Evolutionary conservation across 2,797 vertebrate species (phyloP).

Genomic region (Poecilia gillii): DNA sequence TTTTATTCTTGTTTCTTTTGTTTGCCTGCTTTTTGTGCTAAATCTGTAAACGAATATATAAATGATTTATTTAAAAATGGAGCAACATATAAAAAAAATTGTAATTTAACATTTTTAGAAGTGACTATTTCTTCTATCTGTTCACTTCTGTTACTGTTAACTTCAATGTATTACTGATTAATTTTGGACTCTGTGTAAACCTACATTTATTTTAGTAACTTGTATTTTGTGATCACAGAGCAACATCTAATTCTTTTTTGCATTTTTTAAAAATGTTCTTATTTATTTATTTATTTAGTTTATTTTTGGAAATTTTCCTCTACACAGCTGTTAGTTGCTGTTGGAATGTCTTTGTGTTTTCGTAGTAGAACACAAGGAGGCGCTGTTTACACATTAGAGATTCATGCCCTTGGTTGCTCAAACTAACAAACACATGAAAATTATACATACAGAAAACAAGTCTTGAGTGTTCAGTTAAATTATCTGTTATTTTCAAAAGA

Average conservation of each 20-base stretch:
- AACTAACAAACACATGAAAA: neutral
- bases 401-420: neutral
- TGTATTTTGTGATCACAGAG: neutral
- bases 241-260: neutral
- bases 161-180: neutral
- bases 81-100: neutral
- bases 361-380: slow-evolving; percentile 22
- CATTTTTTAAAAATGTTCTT: neutral
- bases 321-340: neutral
- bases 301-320: neutral
- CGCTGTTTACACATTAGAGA: slow-evolving; percentile 9
- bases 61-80: neutral
- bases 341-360: neutral
- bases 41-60: neutral
- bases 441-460: neutral
- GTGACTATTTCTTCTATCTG: neutral
- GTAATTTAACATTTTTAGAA: neutral
- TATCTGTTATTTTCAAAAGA: neutral
- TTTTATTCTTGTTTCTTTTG: too few relatives aligned
- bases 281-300: neutral
- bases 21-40: neutral
- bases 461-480: neutral
- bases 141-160: neutral
- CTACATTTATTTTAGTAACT: neutral
- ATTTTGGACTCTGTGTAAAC: neutral